Percentiles rank a stretch among this genome's conserved stretches.
These are phyloP conservation scores for Pyrrhia umbra DNA, from an alignment of 2,888 invertebrate species.

Conservation along the genomic window DNA sequence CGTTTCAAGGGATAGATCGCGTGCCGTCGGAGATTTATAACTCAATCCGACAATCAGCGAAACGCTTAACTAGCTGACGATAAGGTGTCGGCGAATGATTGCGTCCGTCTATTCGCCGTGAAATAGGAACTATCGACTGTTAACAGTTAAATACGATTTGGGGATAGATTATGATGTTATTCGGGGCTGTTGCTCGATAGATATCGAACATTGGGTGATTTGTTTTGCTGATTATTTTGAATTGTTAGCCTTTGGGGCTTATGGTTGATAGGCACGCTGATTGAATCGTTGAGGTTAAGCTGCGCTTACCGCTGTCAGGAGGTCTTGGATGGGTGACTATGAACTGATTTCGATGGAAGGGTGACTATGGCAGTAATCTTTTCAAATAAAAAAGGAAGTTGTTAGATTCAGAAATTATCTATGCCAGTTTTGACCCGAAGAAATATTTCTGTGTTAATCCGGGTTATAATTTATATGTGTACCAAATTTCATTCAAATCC, in stretches of 20 bases:
- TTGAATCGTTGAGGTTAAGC: not conserved
- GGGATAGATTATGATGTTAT: constrained; percentile 54
- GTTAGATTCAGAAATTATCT: too few species aligned
- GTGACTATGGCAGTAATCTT: too few species aligned
- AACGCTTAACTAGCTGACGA: constrained; percentile 88
- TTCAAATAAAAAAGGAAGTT: too few species aligned
- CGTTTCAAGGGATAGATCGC: constrained; percentile 80
- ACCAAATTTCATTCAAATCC: too few species aligned
- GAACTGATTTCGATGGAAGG: too few species aligned
- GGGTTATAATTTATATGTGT: too few species aligned
- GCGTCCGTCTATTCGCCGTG: constrained; percentile 76
- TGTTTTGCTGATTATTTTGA: constrained; percentile 16
- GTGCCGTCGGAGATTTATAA: constrained; percentile 87
- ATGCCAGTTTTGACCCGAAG: too few species aligned
- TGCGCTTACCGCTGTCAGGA: not conserved
- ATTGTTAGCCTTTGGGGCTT: too few species aligned
- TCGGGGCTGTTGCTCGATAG: constrained; percentile 41
- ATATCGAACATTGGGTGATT: constrained; percentile 11
- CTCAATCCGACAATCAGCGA: constrained; percentile 88
- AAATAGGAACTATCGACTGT: constrained; percentile 63
- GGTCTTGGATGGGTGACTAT: too few species aligned
- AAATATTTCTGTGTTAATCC: too few species aligned
- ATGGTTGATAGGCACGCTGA: not conserved
- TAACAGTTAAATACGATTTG: constrained; percentile 59
- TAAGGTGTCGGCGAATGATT: constrained; percentile 86